Base-by-base conservation (phyloP, 2,888 invertebrate genomes). In the Cheilosia soror region DNA sequence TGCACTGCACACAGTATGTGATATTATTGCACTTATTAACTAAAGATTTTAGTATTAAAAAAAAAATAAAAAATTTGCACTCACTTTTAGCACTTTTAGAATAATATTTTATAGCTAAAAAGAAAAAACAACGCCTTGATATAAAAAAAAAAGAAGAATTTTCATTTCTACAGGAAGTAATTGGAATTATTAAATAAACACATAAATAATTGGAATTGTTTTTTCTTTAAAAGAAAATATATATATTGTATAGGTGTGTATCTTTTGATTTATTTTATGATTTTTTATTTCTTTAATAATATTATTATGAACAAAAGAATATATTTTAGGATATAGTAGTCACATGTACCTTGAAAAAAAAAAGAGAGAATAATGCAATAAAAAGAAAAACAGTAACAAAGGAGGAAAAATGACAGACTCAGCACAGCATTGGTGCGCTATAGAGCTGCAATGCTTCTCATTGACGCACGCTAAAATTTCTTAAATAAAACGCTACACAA, bases 1-100 rank as follows among this genome's bases (percentile, higher is more conserved):
- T 85, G 85, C 85, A 85, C 85, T 85, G 85, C 85, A 85, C 85
- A 77, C 84, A 76, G 80, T 85, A 85, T 85, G 85, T 85, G 85
- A 85, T 85, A 85, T 80, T 77, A 81, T 84, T 85, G 85, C 85
- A 85, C 85, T 85, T 76, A 85, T 80, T 69, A 84, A 68, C 47
- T 62, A 72, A 77, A 55, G 29, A 53, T 78, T 83, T 77, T 33
- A 73, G 13, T 57, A 72, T 31, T 42, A 9, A 51, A 25, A 62
- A 53, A 44, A 53, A 25, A 69, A 1, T 1, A 68, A 82, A 7
- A 15, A 47, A 44, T 62, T 58, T 66, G 75, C 84, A 84, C 81
- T 71, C 65, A 75, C 78, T 63, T 79, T 76, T 77, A 49, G 13
- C 53, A 72, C 69, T 7, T 20, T 20, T 84, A 79, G 69, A 71